Evolutionary conservation across 2,797 vertebrate genomes (phyloP), one percentile per base, ranked within the genome.

Genomic region (Chiloscyllium punctatum): DNA sequence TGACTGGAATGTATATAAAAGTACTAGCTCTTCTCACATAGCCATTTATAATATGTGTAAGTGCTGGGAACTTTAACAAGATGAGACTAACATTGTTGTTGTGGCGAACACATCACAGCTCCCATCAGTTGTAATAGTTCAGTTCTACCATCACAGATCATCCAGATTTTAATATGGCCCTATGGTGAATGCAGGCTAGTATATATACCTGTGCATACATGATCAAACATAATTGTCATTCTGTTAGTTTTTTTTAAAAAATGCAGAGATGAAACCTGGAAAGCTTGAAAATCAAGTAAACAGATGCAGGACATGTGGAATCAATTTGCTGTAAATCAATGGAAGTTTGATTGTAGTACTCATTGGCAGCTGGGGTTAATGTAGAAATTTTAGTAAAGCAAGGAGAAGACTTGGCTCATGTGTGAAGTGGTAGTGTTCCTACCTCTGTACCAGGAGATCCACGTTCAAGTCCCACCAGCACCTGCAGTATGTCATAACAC

Each of bases 1-100:
- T 66, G 88, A n/a, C 57, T n/a, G 88, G 57, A 91, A 91, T 66
- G 88, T 66, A 91, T 66, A n/a, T 21, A n/a, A 30, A 91, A 66
- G 53, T 30, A n/a, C 57, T 62, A 91, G 33, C 88, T 66, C 57
- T 57, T n/a, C 57, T 66, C 21, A 18, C 15, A 33, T 16, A n/a
- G 1, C 53, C 33, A 66, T 66, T 66, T 37, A 91, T 25, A 87
- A 62, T 1, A 62, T 1, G 11, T 62, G 57, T 8, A n/a, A n/a
- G 33, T 1, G 30, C 16, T 16, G 0, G 57, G 88, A n/a, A 66
- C 15, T 23, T 91, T 6, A 66, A 1, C 57, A 91, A 66, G 88
- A 66, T 62, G 15, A 37, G 30, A 16, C 66, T 91, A 91, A 91
- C 88, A 91, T 33, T 91, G 16, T 33, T 62, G 30, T n/a, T 21